These are phyloP conservation scores for Astropecten irregularis DNA, from an alignment of 53 echinoderm and acorn worm genomes.

Conservation along the genomic window DNA sequence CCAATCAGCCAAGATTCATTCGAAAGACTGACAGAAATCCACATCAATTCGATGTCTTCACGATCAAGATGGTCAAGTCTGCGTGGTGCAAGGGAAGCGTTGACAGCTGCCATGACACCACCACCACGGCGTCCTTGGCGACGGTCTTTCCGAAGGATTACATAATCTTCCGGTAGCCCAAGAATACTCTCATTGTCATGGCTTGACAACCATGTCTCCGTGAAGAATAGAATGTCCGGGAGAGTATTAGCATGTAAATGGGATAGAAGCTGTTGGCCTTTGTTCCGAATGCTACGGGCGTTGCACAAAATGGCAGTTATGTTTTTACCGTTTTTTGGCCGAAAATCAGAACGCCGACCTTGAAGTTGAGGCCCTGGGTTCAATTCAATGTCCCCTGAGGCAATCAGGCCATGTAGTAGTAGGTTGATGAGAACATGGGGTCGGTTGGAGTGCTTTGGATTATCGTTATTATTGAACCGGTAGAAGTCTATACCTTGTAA, in stretches of 20 bases:
- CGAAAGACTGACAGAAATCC: neutral
- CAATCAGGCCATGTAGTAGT: neutral
- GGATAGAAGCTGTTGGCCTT: no score
- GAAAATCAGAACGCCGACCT: neutral
- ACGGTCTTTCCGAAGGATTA: neutral
- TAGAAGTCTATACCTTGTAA: neutral
- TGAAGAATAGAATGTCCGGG: no score
- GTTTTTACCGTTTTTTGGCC: neutral
- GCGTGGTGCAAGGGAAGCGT: neutral
- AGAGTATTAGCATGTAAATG: no score
- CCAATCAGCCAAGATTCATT: neutral
- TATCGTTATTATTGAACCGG: neutral
- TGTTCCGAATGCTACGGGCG: no score
- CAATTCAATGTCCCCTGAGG: neutral
- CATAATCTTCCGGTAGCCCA: conserved; percentile 7
- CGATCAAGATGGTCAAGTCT: neutral
- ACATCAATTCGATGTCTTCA: neutral
- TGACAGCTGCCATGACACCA: conserved; percentile 14
- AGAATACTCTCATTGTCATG: no score
- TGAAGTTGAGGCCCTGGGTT: neutral
- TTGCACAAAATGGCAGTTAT: no score
- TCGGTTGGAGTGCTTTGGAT: neutral
- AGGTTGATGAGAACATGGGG: neutral
- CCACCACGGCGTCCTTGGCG: conserved; percentile 1
- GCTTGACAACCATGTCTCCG: no score